A percentile compares a stretch with the other conserved stretches of the same genome.
phyloP scores from a whole-genome alignment of 2,888 invertebrate genomes.

The Nomada ferruginata region DNA sequence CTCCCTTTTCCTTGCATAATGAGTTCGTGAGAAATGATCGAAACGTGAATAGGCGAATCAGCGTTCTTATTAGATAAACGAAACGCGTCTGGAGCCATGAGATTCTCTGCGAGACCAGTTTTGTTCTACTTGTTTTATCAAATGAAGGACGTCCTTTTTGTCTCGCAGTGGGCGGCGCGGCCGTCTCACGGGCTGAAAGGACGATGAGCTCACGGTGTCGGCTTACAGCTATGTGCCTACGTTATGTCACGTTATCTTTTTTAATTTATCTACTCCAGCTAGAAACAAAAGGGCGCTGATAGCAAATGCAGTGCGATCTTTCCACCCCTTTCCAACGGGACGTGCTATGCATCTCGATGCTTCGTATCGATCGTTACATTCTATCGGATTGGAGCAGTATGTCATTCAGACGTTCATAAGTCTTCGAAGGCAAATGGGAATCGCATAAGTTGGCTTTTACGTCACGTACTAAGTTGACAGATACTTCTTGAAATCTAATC shows the following conservation, averaged over 20 bases:
- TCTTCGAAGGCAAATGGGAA: constrained; percentile 1
- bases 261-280: constrained; percentile 52
- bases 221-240: constrained; percentile 67
- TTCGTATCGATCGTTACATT: constrained; percentile 28
- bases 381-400: not conserved
- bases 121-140: constrained; percentile 54
- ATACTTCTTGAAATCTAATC: not conserved
- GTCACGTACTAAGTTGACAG: not conserved
- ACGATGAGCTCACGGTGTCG: constrained; percentile 68
- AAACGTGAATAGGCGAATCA: constrained; percentile 38
- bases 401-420: constrained; percentile 14
- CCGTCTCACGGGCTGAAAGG: constrained; percentile 62
- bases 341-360: not conserved
- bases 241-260: constrained; percentile 61
- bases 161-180: constrained; percentile 72
- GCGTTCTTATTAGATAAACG: constrained; percentile 30
- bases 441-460: not conserved
- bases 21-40: constrained; percentile 27
- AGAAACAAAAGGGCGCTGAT: constrained; percentile 46
- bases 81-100: constrained; percentile 39
- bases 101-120: constrained; percentile 58
- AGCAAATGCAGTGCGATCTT: constrained; percentile 29
- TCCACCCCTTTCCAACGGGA: not conserved
- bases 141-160: constrained; percentile 72
- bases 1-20: not conserved